phyloP scores from a whole-genome alignment of 2,797 vertebrate species.

The Parauchenoglanis punctatus region DNA sequence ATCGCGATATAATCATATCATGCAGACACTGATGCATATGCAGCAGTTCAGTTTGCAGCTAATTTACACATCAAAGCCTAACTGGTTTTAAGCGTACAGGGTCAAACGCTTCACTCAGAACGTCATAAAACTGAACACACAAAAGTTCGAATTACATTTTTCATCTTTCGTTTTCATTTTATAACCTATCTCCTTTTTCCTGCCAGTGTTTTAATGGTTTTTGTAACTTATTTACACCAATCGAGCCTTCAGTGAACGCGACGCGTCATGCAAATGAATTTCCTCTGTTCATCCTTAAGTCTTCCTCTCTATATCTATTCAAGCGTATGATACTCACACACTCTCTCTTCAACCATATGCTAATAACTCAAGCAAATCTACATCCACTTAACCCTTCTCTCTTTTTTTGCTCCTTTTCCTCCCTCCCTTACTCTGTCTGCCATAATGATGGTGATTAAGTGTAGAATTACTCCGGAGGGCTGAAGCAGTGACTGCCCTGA shows the following conservation, averaged over 20 bases:
- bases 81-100: not conserved
- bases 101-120: not conserved
- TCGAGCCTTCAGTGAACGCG: conserved; percentile 71
- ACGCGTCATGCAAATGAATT: conserved; percentile 29
- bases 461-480: conserved; percentile 60
- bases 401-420: conserved; percentile 49
- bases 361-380: conserved; percentile 56
- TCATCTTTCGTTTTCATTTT: not conserved
- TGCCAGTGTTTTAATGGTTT: not conserved
- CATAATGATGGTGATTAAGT: conserved; percentile 65
- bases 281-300: conserved; percentile 66
- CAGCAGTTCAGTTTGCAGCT: not conserved
- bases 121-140: not conserved
- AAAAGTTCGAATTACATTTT: not conserved
- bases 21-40: not conserved
- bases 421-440: conserved; percentile 49
- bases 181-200: not conserved
- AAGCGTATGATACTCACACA: not conserved
- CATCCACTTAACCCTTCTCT: conserved; percentile 54
- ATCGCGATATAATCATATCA: not conserved
- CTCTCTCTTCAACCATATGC: conserved; percentile 54
- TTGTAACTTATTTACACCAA: conserved; percentile 75
- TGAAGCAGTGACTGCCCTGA: conserved; percentile 59
- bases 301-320: conserved; percentile 69
- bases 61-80: not conserved